Conservation (phyloP, 2,797 vertebrate species). For the Australoheros facetus region DNA sequence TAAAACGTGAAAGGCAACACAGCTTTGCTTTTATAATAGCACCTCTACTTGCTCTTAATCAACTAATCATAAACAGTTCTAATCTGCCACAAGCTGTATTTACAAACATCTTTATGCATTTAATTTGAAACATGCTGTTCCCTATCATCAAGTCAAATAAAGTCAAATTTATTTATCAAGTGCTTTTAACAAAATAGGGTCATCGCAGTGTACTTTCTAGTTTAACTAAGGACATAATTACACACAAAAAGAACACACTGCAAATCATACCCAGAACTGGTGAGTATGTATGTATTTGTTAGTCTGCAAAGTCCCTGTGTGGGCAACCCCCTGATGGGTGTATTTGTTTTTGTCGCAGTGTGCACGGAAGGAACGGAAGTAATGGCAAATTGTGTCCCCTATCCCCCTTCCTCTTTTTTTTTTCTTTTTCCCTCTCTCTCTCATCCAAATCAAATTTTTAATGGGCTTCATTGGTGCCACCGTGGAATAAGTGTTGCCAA, state of each 20-base stretch:
- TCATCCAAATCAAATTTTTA: slow-evolving; percentile 82
- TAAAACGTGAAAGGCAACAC: slow-evolving; percentile 57
- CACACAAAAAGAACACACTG: slow-evolving; percentile 48
- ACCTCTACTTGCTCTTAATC: slow-evolving; percentile 62
- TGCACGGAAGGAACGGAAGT: slow-evolving; percentile 57
- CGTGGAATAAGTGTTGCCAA: slow-evolving; percentile 85
- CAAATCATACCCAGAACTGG: slow-evolving; percentile 42
- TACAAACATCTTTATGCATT: slow-evolving; percentile 57
- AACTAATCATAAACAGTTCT: slow-evolving; percentile 59
- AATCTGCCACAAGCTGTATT: slow-evolving; percentile 49
- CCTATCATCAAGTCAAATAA: slow-evolving; percentile 69
- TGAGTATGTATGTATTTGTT: slow-evolving; percentile 29
- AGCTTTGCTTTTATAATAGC: slow-evolving; percentile 41
- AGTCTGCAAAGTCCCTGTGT: slow-evolving; percentile 48
- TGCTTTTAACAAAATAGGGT: slow-evolving; percentile 70
- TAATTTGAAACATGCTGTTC: slow-evolving; percentile 47
- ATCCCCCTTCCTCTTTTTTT: slow-evolving; percentile 39
- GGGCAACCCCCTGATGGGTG: slow-evolving; percentile 60
- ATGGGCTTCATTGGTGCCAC: slow-evolving; percentile 83
- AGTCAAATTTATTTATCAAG: slow-evolving; percentile 62
- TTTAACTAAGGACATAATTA: slow-evolving; percentile 65
- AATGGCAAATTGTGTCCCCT: slow-evolving; percentile 68
- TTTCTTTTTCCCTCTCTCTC: slow-evolving; percentile 25
- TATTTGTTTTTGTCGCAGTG: slow-evolving; percentile 72
- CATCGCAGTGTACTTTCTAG: slow-evolving; percentile 51